Evolutionary conservation across 2,113 vertebrate species (phyloP).

Genomic region (Naja naja): DNA sequence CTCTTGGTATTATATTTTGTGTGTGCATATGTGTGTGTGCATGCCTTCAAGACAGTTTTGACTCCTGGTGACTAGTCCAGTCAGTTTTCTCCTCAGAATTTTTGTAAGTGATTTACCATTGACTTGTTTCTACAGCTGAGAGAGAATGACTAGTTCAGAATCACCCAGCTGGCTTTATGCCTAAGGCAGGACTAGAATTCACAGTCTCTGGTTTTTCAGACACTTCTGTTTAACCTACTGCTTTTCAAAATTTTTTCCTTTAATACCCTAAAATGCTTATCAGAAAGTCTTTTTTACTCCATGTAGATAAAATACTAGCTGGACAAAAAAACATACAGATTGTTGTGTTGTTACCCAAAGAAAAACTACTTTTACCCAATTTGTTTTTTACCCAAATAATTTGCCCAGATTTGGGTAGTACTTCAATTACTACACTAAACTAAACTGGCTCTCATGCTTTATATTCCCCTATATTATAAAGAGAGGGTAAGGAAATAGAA

Average conservation of each 20-base stretch:
- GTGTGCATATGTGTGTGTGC: background rate
- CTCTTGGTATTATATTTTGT: too few relatives aligned
- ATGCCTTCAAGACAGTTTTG: background rate
- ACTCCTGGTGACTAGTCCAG: background rate
- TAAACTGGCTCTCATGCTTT: background rate
- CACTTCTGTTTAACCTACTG: background rate
- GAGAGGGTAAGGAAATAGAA: background rate
- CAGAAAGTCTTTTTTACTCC: too few relatives aligned
- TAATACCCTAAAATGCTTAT: too few relatives aligned
- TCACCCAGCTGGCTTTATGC: background rate
- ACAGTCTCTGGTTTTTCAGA: background rate
- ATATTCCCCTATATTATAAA: background rate
- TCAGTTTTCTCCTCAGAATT: background rate
- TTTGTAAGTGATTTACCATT: too few relatives aligned
- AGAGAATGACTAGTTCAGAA: background rate
- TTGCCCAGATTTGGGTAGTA: background rate
- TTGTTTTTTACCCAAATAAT: background rate
- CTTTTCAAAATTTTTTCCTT: too few relatives aligned
- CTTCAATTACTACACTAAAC: background rate
- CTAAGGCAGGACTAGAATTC: background rate
- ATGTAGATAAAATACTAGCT: too few relatives aligned
- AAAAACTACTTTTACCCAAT: background rate
- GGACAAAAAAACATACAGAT: too few relatives aligned
- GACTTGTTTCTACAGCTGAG: too few relatives aligned
- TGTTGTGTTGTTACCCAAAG: too few relatives aligned